Conservation (phyloP, 2,888 invertebrate species). For the Euzophera pinguis region DNA sequence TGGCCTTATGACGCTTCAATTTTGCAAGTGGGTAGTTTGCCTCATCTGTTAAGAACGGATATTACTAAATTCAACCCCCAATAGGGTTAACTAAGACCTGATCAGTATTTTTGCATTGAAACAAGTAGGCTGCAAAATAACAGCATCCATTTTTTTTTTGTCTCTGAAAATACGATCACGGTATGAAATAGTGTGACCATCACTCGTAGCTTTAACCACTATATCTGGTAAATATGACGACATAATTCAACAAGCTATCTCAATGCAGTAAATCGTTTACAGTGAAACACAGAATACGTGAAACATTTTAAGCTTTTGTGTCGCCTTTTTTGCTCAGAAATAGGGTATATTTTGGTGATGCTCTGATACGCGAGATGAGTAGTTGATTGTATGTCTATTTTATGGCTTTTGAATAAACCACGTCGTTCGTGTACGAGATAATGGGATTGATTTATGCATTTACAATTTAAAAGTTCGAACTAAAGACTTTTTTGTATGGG, state of each 20-base stretch:
- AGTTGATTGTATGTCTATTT: not conserved
- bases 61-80: too few relatives aligned
- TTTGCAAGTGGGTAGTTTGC: too few relatives aligned
- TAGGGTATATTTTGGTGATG: not conserved
- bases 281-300: not conserved
- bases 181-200: not conserved
- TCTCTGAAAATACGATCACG: not conserved
- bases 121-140: too few relatives aligned
- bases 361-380: not conserved
- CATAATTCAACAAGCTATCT: slow-evolving; percentile 2
- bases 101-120: too few relatives aligned
- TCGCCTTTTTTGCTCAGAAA: not conserved
- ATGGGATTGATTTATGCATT: not conserved
- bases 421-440: not conserved
- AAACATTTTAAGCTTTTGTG: not conserved
- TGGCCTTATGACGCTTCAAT: too few relatives aligned
- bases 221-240: slow-evolving; percentile 6
- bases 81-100: too few relatives aligned
- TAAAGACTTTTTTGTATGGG: too few relatives aligned
- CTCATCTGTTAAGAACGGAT: too few relatives aligned
- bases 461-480: not conserved
- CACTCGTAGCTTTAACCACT: not conserved
- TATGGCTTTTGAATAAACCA: slow-evolving; percentile 7
- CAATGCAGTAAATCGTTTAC: slow-evolving; percentile 1
- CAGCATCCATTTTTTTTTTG: not conserved